Percentiles rank a stretch among this genome's conserved stretches.
These are phyloP conservation scores for Parazoanthus darwini DNA, from an alignment of 92 coral and sea anemone genomes.

Conservation along the genomic window DNA sequence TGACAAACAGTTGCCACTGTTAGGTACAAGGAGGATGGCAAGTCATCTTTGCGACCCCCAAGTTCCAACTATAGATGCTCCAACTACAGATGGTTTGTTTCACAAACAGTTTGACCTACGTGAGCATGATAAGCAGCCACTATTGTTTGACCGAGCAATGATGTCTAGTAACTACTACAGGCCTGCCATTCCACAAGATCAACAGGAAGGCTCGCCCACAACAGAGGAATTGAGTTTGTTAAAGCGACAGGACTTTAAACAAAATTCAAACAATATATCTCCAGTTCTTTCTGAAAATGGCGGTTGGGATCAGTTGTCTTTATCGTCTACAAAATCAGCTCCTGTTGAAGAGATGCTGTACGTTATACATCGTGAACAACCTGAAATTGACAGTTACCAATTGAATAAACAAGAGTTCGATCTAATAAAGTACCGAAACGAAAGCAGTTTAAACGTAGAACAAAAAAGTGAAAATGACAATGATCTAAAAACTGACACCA, in stretches of 20 bases:
- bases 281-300: not conserved
- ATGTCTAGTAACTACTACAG: not conserved
- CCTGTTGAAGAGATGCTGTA: not conserved
- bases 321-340: not conserved
- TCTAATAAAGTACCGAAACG: not conserved
- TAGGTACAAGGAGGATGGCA: not conserved
- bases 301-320: not conserved
- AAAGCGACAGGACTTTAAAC: not conserved
- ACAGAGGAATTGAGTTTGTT: not conserved
- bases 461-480: too few relatives aligned
- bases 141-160: not conserved
- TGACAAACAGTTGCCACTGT: not conserved
- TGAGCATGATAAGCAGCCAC: not conserved
- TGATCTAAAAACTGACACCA: not conserved
- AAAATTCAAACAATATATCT: not conserved
- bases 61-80: not conserved
- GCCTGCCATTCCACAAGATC: not conserved
- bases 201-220: not conserved
- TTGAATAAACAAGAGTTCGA: not conserved
- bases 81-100: not conserved
- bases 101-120: not conserved
- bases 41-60: not conserved
- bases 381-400: not conserved
- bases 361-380: not conserved
- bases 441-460: not conserved